phyloP scores from a whole-genome alignment of 1,140 invertebrate species.

The Streblospio benedicti region DNA sequence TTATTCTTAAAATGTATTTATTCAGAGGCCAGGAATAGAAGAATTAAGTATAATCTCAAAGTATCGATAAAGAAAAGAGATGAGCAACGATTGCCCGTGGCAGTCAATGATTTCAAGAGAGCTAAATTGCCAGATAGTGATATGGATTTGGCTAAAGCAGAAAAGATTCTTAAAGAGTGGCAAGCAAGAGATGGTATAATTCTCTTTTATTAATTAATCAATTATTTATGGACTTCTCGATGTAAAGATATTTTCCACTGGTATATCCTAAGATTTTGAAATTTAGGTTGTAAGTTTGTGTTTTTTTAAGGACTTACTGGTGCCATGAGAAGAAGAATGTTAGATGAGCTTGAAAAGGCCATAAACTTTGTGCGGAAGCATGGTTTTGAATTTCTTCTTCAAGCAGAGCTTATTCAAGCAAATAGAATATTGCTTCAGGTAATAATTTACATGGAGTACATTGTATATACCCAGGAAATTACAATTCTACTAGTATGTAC shows the following conservation, averaged over 20 bases:
- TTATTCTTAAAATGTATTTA: no score
- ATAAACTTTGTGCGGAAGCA: slow-evolving; percentile 37
- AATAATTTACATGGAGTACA: no score
- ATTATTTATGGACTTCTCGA: background rate
- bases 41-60: slow-evolving; percentile 38
- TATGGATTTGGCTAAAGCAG: slow-evolving; percentile 37
- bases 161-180: slow-evolving; percentile 32
- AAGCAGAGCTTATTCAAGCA: slow-evolving; percentile 32
- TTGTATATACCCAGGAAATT: no score
- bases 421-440: slow-evolving; percentile 26
- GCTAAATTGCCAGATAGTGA: slow-evolving; percentile 38
- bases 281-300: background rate
- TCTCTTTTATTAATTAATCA: background rate
- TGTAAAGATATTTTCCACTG: background rate
- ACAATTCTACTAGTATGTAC: no score
- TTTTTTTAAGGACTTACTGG: slow-evolving; percentile 28
- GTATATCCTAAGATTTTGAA: background rate
- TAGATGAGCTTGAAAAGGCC: slow-evolving; percentile 36
- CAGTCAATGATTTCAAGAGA: slow-evolving; percentile 37
- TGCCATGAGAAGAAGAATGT: slow-evolving; percentile 33
- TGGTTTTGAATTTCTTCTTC: slow-evolving; percentile 34
- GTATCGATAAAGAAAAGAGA: slow-evolving; percentile 39
- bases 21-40: slow-evolving; percentile 30
- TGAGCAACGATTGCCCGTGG: slow-evolving; percentile 29
- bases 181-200: slow-evolving; percentile 35